phyloP scores from a whole-genome alignment of 2,797 vertebrate species.

The Limnodromus scolopaceus region DNA sequence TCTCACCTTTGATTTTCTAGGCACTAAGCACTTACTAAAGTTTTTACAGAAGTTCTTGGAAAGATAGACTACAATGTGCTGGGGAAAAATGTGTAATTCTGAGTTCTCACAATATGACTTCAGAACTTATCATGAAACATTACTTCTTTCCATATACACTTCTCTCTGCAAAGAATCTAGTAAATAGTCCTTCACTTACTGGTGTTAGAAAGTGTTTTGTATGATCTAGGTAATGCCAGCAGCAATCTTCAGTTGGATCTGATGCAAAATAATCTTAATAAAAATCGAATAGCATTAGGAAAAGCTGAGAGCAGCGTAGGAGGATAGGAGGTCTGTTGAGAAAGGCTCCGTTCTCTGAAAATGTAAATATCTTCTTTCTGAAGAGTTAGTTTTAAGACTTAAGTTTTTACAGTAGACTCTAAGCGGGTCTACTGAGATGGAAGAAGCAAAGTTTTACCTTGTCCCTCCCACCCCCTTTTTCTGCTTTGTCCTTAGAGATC shows the following conservation, averaged over 20 bases:
- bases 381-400: not conserved
- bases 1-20: not conserved
- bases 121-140: accelerated
- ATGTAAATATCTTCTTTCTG: not conserved
- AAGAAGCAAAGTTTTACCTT: not conserved
- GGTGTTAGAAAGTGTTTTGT: not conserved
- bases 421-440: not conserved
- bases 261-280: not conserved
- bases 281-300: not conserved
- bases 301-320: not conserved
- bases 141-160: not conserved
- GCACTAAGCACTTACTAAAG: not conserved
- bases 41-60: not conserved
- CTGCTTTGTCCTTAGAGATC: not conserved
- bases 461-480: accelerated
- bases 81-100: not conserved
- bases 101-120: not conserved
- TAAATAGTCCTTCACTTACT: not conserved
- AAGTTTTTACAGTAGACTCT: not conserved
- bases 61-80: not conserved
- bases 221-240: not conserved
- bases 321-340: not conserved
- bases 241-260: not conserved
- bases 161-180: not conserved
- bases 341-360: not conserved